Base-by-base conservation (phyloP, 2,888 invertebrate genomes). In the Tyria jacobaeae region DNA sequence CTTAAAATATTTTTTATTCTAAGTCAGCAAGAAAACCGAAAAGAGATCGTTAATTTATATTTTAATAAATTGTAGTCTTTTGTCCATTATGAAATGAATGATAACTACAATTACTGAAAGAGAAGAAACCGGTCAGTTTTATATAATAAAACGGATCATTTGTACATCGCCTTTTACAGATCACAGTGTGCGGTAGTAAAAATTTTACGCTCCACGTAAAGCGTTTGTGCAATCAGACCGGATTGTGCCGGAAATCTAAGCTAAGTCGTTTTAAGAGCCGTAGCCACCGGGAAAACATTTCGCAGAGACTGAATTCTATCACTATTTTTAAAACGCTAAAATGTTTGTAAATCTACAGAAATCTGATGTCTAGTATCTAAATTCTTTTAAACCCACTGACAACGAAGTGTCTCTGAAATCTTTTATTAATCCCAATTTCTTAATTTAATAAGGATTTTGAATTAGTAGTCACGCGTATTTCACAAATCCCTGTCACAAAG, bases 201-300 rank as follows among this genome's bases (percentile, higher is more conserved):
- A 88, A 84, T 83, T 89, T 86, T 82, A 86, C 86, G 85, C 83
- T 83, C 81, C 76, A 78, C 82, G 77, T 83, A 87, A 85, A 89
- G 78, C 88, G 88, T 88, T 89, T 90, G 87, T 87, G 89, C 91
- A 92, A 92, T 91, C 91, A 91, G 86, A 79, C 75, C 70, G 88
- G 88, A 90, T 91, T 90, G 90, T 89, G 82, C 80, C 75, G 78
- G 73, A 81, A 86, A 85, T 86, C 85, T 85, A 83, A 86, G 85
- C 87, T 88, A 79, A 90, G 85, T 86, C 76, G 73, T 68, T 80
- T 79, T 84, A 84, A 87, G 86, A 78, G 76, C 76, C 78, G 81
- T 79, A 76, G 82, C 82, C 82, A 82, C 66, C 72, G 68, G 79
- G 72, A 79, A 82, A 85, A 83, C 80, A 84, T 84, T 85, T 81